A percentile compares a stretch with the other conserved stretches of the same genome.
Evolutionary conservation across 2,888 invertebrate genomes (phyloP).

Genomic region (Galeruca laticollis): DNA sequence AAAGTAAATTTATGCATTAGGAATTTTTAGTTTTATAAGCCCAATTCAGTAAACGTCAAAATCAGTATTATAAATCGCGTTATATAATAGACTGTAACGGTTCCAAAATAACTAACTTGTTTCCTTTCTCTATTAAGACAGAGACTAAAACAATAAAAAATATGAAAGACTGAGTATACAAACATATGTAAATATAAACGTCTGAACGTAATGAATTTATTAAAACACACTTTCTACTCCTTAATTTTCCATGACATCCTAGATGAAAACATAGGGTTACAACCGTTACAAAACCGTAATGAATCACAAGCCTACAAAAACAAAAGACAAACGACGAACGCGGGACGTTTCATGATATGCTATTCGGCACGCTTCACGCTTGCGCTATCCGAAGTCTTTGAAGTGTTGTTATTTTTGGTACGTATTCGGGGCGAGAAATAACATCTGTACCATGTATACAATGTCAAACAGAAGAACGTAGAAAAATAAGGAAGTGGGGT

Average conservation of each 20-base stretch:
- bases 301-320: slow-evolving; percentile 26
- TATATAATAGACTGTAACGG: not conserved
- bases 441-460: slow-evolving; percentile 16
- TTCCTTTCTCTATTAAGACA: not conserved
- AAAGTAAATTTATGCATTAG: too few species aligned
- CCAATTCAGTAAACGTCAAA: too few species aligned
- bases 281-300: slow-evolving; percentile 28
- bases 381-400: slow-evolving; percentile 29
- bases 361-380: slow-evolving; percentile 37
- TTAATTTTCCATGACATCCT: slow-evolving; percentile 32
- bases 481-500: slow-evolving; percentile 13
- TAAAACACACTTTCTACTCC: slow-evolving; percentile 17
- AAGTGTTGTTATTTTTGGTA: slow-evolving; percentile 30
- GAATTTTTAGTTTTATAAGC: too few species aligned
- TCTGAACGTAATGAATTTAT: slow-evolving; percentile 27
- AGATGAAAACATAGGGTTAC: slow-evolving; percentile 30
- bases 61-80: not conserved
- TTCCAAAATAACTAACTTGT: not conserved
- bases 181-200: slow-evolving; percentile 13
- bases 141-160: not conserved
- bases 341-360: slow-evolving; percentile 23
- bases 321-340: slow-evolving; percentile 23
- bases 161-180: not conserved
- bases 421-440: slow-evolving; percentile 11
- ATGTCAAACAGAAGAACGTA: slow-evolving; percentile 16